Evolutionary conservation across 2,888 invertebrate genomes (phyloP), one percentile per base, ranked within the genome.

Genomic region (Caenorhabditis wallacei): DNA sequence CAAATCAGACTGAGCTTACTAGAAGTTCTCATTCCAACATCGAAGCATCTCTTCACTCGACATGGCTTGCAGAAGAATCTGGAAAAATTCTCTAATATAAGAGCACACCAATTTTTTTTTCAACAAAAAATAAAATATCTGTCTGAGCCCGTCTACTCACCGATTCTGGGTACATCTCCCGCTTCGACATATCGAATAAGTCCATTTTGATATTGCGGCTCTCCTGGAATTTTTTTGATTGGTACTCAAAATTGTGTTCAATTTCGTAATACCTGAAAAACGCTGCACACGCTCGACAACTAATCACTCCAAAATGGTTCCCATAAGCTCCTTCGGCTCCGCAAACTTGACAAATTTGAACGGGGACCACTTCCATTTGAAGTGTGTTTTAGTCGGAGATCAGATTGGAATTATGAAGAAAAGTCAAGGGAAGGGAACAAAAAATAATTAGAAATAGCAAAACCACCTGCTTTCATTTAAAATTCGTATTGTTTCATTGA

Each of bases 281-380:
- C 2, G 80, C 80, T 10, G 80, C 80, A 72, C 80, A 80, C 3
- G 80, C 80, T 68, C 80, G 11, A 30, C 80, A 80, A 61, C 61
- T 69, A 1, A 63, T 24, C 1, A 69, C 80, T 48, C 74, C 74
- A 22, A 80, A 80, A 63, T 80, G 80, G 13, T 48, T 59, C 1
- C 80, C 80, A 61, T 74, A 59, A 2, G 24, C 22, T 35, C 75
- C 64, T 24, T 57, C 8, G 22, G 46, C 35, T 2, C 63, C 46
- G 26, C 80, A 80, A 30, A 80, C 69, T 40, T 46, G 48, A 51
- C 75, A 75, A 18, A 30, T 0, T 54, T 24, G 53, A 35, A 53
- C 16, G 26, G 43, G 26, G 4, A 35, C 48, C 30, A 64, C 4
- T 18, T 64, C 64, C 51, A 64, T 64, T 30, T 43, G 18, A 40